Conservation (phyloP, 2,797 vertebrate species). For the Pyrocephalus nanus region DNA sequence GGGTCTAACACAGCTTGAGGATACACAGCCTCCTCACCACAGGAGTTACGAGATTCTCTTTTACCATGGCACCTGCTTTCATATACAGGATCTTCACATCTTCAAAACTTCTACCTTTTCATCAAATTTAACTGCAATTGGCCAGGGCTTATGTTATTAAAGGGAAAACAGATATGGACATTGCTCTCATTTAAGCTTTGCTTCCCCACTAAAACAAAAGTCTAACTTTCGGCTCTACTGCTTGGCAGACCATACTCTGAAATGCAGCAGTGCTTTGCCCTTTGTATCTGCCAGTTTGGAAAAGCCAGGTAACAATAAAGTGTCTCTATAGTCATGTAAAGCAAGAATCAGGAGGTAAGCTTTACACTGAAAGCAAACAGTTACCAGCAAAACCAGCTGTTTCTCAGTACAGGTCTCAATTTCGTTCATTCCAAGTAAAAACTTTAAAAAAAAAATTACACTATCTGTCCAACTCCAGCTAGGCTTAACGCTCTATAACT, state of each 20-base stretch:
- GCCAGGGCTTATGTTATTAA: background rate
- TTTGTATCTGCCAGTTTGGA: background rate
- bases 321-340: accelerated
- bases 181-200: background rate
- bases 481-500: background rate
- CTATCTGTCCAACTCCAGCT: background rate
- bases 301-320: background rate
- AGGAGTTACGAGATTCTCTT: background rate
- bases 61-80: background rate
- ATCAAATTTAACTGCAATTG: background rate
- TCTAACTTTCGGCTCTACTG: background rate
- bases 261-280: background rate
- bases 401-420: background rate
- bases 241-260: background rate
- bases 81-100: background rate
- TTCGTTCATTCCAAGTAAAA: background rate
- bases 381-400: background rate
- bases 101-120: background rate
- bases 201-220: background rate
- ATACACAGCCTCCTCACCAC: accelerated
- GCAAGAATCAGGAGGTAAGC: background rate
- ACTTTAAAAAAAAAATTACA: background rate
- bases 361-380: background rate
- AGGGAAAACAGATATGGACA: background rate
- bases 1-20: background rate